Evolutionary conservation across 2,888 invertebrate species (phyloP), one percentile per base, ranked within the genome.

Genomic region (Portevinia maculata): DNA sequence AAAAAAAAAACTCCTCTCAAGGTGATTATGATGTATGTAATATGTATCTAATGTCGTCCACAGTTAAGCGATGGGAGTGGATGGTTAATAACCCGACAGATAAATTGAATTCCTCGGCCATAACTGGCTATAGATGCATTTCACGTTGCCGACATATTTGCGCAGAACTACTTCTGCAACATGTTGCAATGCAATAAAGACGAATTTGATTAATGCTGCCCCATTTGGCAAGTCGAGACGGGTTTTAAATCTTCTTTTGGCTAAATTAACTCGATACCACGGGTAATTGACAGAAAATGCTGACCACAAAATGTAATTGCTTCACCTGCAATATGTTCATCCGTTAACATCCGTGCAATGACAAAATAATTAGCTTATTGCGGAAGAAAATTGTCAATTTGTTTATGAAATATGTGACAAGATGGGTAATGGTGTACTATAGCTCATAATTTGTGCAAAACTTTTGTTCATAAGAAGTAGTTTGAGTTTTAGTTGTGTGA

Each of bases 381-480:
- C 59, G 75, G 70, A 81, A 64, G 75, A 64, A 81, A 81, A 53
- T 57, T 64, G 52, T 71, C 57, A 64, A 57, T 5, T 57, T 48
- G 32, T 55, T 34, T 30, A 13, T 32, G 39, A 50, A 21, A 65
- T 53, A 62, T 59, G 65, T 44, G 64, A 57, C 37, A 39, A 52
- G 30, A 24, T 46, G 5, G 13, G 32, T 67, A 15, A 1, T 11
- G 8, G 17, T 17, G 7, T 41, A 17, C 41, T 15, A 17, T 17
- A 41, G 17, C 19, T 19, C 1, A 19, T 7, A 44, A 19, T 24
- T 11, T 21, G 53, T 21, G 65, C 15, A 19, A 48, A 28, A 39
- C 4, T 34, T 62, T 39, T 30, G 48, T 55, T 34, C 6, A 50
- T 28, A 19, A n/a, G 19, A 15, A 62, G 24, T 34, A 50, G 32